Evolutionary conservation across 2,888 invertebrate genomes (phyloP).

Genomic region (Calameuta filiformis): DNA sequence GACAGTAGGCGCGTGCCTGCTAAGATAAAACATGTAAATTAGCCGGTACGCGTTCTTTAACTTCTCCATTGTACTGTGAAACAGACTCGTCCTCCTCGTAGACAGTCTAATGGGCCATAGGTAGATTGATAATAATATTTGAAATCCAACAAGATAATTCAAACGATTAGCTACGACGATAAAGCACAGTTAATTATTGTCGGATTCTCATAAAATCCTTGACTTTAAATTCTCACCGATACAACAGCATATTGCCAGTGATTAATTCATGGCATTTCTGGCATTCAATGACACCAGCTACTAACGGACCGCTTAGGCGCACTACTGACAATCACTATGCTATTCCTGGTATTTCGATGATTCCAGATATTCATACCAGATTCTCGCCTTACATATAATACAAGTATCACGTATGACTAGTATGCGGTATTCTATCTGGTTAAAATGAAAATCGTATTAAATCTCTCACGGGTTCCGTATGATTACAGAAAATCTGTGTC

Average conservation of each 20-base stretch:
- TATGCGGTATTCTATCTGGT: not conserved
- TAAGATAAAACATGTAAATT: conserved; percentile 22
- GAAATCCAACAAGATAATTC: not conserved
- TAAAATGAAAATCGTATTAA: not conserved
- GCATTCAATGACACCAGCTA: not conserved
- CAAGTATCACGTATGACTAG: not conserved
- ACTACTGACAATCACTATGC: not conserved
- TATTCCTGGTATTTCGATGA: not conserved
- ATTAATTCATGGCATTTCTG: not conserved
- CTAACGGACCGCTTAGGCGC: not conserved
- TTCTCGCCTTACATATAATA: not conserved
- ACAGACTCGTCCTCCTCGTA: conserved; percentile 3
- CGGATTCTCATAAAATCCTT: not conserved
- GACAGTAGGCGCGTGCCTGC: conserved; percentile 20
- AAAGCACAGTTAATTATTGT: not conserved
- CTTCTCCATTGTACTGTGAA: conserved; percentile 20
- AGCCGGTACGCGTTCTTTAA: conserved; percentile 23
- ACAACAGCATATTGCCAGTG: not conserved
- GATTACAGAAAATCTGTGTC: not conserved
- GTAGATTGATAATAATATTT: not conserved
- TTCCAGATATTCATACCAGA: not conserved
- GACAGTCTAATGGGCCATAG: not conserved
- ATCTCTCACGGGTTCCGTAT: not conserved
- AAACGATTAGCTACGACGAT: not conserved
- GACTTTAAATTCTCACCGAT: not conserved